Evolutionary conservation across 2,113 vertebrate genomes (phyloP).

Genomic region (Chlorodrepanis virens): DNA sequence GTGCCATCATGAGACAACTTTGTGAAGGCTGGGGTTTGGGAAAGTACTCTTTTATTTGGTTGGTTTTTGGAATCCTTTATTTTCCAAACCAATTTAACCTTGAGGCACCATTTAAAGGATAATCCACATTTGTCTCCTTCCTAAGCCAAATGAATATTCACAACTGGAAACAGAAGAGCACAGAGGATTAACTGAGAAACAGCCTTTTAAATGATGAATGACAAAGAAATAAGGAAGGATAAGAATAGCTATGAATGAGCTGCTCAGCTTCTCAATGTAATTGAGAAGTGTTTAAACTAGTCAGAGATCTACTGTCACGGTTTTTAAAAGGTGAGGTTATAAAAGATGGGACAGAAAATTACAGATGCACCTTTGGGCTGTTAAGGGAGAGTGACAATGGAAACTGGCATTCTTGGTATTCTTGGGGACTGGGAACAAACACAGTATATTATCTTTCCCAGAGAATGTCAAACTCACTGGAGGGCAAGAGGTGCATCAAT

Average conservation of each 20-base stretch:
- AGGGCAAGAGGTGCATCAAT: neutral
- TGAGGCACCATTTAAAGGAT: neutral
- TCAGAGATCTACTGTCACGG: neutral
- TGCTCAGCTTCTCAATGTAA: neutral
- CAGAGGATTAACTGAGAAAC: conserved; percentile 30
- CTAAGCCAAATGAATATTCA: conserved; percentile 30
- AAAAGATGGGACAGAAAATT: neutral
- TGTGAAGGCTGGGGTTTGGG: neutral
- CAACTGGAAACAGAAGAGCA: conserved; percentile 25
- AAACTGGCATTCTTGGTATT: neutral
- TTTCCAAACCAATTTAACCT: conserved; percentile 12
- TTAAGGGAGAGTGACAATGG: neutral
- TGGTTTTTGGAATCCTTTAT: neutral
- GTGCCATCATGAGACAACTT: neutral
- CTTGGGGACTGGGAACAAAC: neutral
- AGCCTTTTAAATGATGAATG: conserved; percentile 45
- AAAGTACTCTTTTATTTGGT: neutral
- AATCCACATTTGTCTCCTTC: neutral
- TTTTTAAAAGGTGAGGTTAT: neutral
- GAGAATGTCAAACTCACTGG: neutral
- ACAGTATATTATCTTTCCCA: neutral
- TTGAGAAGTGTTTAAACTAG: conserved; percentile 26
- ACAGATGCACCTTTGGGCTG: neutral
- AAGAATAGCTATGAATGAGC: conserved; percentile 16
- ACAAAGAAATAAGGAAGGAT: neutral